Evolutionary conservation across 2,888 invertebrate species (phyloP), one percentile per base, ranked within the genome.

Genomic region (Mythimna lalbum): DNA sequence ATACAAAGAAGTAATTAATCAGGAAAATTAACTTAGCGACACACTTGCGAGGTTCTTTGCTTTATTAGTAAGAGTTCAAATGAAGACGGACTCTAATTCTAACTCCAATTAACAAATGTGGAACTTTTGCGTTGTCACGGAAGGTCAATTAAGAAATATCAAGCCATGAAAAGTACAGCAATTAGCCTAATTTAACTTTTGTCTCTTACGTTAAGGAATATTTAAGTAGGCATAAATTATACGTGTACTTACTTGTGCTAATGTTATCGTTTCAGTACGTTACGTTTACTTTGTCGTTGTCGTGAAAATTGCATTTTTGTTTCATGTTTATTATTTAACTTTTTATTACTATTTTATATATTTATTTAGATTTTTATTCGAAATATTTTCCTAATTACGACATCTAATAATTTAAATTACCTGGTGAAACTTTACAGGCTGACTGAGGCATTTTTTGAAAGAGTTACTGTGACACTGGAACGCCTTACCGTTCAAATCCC

Each of bases 31-130:
- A 78, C 71, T 78, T 70, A 61, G 72, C 31, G 65, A 76, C 75
- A 81, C 74, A 78, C 82, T 86, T 79, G 73, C 57, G 64, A 76
- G 59, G 67, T 78, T 82, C 78, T 84, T 85, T 76, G 76, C 76
- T 80, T 85, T 81, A 84, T 84, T 82, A 83, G 68, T 60, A 64
- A 74, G 75, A 77, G 79, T 76, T 69, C 63, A 80, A 77, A 83
- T 75, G 78, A 86, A 87, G 87, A 88, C 79, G 73, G 85, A 84
- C 82, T 85, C 79, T 87, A 88, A 90, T 89, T 89, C 86, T 88
- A 84, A 90, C 87, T 90, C 88, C 90, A 92, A 92, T 90, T 90
- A 90, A 90, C 90, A 89, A 91, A 90, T 89, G 90, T 90, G 88
- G 82, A 90, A 91, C 88, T 91, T 90, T 86, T 79, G 87, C 88